Base-by-base conservation (phyloP, 2,797 vertebrate genomes). In the Bradypodion ventrale region DNA sequence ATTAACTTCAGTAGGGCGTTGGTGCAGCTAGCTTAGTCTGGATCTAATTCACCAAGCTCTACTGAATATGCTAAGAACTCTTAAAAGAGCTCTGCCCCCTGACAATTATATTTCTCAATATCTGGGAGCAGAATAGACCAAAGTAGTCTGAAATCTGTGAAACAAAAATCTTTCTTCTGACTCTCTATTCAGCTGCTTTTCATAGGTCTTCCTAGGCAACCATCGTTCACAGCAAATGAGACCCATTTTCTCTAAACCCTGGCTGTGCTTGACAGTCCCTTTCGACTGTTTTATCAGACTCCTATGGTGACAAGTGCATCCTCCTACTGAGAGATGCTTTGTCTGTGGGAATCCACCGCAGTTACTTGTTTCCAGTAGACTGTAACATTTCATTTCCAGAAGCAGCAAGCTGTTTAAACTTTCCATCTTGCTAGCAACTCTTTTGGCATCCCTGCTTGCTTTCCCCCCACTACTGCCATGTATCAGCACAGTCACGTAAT, bases 321-420 rank as follows among this genome's bases (percentile, higher is more conserved):
- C 66, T 77, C 63, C 87, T 46, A 72, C 85, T 19, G 76, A 23
- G 86, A 9, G 44, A 37, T 46, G 37, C 60, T 85, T 15, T 0
- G 46, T 62, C 83, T 80, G 59, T 5, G 3, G 1, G 69, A 73
- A 66, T 60, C 68, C 82, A 77, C n/a, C 32, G 32, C 37, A 72
- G 52, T 74, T 82, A 82, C 76, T 73, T 60, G 69, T 81, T 81
- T 84, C 78, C n/a, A 25, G 78, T 78, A 73, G 66, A 72, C 49
- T 80, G 56, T 65, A 78, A 73, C 82, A 78, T 77, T 75, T 80
- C 21, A 83, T 80, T 80, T 87, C 73, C 44, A 87, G 66, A 72
- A 77, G 46, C 23, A 29, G 10, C 78, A 72, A 81, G 73, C 73
- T 84, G 82, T 81, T 80, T 87, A 80, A 85, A 82, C 66, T 84